Conservation (phyloP, 2,888 invertebrate species). For the Orchestes rusci region DNA sequence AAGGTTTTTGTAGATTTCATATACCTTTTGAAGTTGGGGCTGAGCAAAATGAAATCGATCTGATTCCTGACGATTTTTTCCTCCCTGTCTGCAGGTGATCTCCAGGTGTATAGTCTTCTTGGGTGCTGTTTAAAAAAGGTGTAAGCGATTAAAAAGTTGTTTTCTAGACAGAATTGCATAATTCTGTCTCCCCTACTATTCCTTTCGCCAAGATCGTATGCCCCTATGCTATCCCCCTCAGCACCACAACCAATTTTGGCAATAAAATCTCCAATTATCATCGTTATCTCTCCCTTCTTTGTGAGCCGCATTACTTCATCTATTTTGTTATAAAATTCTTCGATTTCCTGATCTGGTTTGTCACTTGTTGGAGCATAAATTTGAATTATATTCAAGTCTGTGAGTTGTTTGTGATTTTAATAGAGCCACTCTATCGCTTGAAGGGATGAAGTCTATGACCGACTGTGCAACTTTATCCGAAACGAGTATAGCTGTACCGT, state of each 20-base stretch:
- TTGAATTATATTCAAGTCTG: constrained; percentile 7
- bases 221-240: not conserved
- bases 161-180: not conserved
- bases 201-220: constrained; percentile 1
- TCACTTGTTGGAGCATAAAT: constrained; percentile 2
- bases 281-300: constrained; percentile 13
- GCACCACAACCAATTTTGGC: constrained; percentile 1
- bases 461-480: constrained; percentile 6
- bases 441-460: constrained; percentile 9
- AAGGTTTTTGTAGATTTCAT: too few species aligned
- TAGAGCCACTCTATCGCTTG: constrained; percentile 6
- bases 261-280: constrained; percentile 6
- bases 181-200: constrained; percentile 1
- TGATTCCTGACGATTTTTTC: constrained; percentile 3
- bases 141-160: not conserved
- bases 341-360: constrained; percentile 6
- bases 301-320: constrained; percentile 9
- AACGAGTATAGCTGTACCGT: constrained; percentile 4
- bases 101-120: constrained; percentile 3
- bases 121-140: constrained; percentile 2
- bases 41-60: not conserved
- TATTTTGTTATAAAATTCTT: constrained; percentile 12
- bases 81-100: constrained; percentile 1
- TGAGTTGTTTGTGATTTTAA: constrained; percentile 10
- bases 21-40: not conserved